These are phyloP conservation scores for Corapipo altera DNA, from an alignment of 2,113 vertebrate genomes.

Conservation along the genomic window DNA sequence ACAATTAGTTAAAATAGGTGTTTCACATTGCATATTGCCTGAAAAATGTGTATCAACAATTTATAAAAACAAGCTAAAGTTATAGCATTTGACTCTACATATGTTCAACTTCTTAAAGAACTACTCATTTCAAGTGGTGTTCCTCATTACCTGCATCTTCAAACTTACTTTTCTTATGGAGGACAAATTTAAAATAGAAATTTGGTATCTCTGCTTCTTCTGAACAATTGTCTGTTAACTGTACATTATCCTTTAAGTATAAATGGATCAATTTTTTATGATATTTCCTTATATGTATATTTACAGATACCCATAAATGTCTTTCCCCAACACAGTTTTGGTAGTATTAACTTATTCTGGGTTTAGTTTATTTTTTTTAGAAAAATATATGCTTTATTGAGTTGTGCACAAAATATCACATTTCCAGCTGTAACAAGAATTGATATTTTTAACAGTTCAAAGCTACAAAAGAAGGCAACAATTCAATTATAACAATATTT, in stretches of 20 bases:
- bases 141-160: background rate
- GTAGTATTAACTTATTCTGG: constrained; percentile 23
- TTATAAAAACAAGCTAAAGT: background rate
- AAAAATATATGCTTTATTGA: constrained; percentile 60
- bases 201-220: background rate
- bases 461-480: constrained; percentile 6
- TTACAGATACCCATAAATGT: background rate
- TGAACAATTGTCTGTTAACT: background rate
- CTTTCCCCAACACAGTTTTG: background rate
- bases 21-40: background rate
- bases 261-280: background rate
- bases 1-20: background rate
- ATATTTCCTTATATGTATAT: background rate
- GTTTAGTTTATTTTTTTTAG: background rate
- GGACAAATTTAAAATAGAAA: background rate
- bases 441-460: constrained; percentile 25
- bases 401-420: constrained; percentile 20
- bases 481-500: background rate
- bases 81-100: background rate
- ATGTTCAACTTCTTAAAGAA: background rate
- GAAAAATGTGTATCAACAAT: background rate
- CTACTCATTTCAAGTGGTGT: background rate
- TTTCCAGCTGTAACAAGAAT: constrained; percentile 36
- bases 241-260: background rate
- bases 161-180: background rate